These are phyloP conservation scores for Hafferia zeledoni DNA, from an alignment of 2,797 vertebrate genomes.

Conservation along the genomic window DNA sequence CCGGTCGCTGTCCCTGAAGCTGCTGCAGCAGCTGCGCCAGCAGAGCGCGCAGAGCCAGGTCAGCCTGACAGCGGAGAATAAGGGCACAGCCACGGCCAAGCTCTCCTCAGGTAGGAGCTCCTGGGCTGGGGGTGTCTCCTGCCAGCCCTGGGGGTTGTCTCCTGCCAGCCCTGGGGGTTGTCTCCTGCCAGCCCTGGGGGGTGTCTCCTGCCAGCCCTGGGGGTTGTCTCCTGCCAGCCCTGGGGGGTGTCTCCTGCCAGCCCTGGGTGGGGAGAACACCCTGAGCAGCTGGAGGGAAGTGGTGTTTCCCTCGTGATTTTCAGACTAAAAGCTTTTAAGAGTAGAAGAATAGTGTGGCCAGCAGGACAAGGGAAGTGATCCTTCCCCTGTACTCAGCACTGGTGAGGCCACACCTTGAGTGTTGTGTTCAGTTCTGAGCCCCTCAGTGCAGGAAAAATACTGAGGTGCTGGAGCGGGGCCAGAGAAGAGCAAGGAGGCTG, in stretches of 20 bases:
- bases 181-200: fast-evolving
- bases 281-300: neutral
- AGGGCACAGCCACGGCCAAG: slow-evolving; percentile 80
- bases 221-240: neutral
- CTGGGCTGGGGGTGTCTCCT: neutral
- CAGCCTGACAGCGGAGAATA: slow-evolving; percentile 90
- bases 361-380: no score
- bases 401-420: no score
- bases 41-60: slow-evolving; percentile 92
- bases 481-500: no score
- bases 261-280: neutral
- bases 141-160: neutral
- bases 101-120: slow-evolving; percentile 86
- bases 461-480: no score
- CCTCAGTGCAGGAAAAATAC: no score
- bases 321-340: neutral
- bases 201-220: neutral
- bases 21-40: slow-evolving; percentile 94
- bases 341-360: no score
- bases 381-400: no score
- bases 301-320: neutral
- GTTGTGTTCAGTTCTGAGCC: no score
- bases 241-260: fast-evolving
- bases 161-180: fast-evolving
- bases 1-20: slow-evolving; percentile 94